Percentiles rank a stretch among this genome's conserved stretches.
Evolutionary conservation across 2,797 vertebrate species (phyloP).

Genomic region (Galago senegalensis): DNA sequence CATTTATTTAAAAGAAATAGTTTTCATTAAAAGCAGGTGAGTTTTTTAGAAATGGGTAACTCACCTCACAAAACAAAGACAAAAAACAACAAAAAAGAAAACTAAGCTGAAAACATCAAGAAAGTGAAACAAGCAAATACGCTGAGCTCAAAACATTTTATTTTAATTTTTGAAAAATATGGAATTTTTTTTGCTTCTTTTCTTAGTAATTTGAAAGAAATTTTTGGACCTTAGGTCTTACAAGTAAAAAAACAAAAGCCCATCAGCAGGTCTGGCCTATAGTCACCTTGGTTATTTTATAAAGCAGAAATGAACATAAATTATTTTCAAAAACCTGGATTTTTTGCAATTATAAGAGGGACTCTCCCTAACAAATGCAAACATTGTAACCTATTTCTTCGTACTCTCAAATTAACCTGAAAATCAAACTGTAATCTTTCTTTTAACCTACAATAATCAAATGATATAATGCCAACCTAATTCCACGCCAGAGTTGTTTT

Average conservation of each 20-base stretch:
- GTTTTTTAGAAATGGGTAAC: background rate
- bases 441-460: slow-evolving; percentile 16
- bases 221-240: background rate
- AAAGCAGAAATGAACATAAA: slow-evolving; percentile 50
- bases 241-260: background rate
- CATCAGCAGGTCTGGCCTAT: background rate
- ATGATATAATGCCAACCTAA: background rate
- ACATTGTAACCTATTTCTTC: no score
- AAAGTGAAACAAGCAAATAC: background rate
- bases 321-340: slow-evolving; percentile 6
- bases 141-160: background rate
- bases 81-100: background rate
- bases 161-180: background rate
- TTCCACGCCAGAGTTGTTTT: slow-evolving; percentile 22
- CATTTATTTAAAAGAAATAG: background rate
- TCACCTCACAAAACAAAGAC: slow-evolving; percentile 45
- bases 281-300: background rate
- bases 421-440: slow-evolving; percentile 30
- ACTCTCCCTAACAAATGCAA: no score
- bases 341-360: background rate
- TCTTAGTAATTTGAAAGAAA: background rate
- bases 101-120: slow-evolving; percentile 45
- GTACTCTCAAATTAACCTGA: no score
- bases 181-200: background rate
- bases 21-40: slow-evolving; percentile 14